Evolutionary conservation across 2,113 vertebrate genomes (phyloP).

Genomic region (cattle (Bos taurus)): DNA sequence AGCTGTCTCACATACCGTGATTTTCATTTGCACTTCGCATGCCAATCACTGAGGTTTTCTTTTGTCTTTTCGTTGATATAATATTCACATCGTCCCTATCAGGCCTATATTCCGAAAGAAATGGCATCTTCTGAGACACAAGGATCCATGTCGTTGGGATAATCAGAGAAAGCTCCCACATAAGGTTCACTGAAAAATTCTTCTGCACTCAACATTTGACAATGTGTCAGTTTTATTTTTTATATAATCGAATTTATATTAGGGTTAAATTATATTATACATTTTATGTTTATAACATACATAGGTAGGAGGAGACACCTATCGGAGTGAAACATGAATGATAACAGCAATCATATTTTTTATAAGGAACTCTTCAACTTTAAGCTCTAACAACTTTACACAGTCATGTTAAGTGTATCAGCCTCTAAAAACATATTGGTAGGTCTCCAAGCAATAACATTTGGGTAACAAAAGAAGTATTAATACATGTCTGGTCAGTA

Average conservation of each 20-base stretch:
- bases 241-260: not conserved
- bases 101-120: not conserved
- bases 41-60: not conserved
- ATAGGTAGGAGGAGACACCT: not conserved
- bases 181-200: not conserved
- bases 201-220: not conserved
- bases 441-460: not conserved
- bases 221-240: not conserved
- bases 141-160: not conserved
- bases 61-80: not conserved
- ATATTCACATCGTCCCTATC: not conserved
- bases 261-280: not conserved
- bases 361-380: not conserved
- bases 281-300: not conserved
- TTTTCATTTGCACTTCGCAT: not conserved
- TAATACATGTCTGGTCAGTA: not conserved
- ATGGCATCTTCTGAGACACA: not conserved
- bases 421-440: not conserved
- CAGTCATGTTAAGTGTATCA: not conserved
- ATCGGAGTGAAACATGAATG: fast-evolving
- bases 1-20: fast-evolving
- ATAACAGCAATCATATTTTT: not conserved
- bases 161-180: not conserved
- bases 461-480: not conserved
- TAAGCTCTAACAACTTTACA: not conserved